Evolutionary conservation across 2,888 invertebrate species (phyloP), one percentile per base, ranked within the genome.

Genomic region (Drosophila aldrichi): DNA sequence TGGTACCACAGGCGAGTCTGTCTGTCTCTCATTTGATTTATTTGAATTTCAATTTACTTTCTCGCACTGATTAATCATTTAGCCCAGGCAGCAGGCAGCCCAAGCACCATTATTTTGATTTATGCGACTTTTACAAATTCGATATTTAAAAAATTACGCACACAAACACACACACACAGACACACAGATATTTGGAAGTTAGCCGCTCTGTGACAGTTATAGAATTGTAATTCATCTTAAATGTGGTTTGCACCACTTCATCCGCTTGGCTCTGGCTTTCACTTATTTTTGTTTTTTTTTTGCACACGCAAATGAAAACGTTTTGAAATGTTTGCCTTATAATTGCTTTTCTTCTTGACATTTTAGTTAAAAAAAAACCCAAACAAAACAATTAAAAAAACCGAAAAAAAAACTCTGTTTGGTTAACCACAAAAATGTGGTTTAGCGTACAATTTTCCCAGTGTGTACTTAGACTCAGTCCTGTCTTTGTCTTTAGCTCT

Each of bases 1-100:
- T 12, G 9, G 38, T 36, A 34, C 51, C 51, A 25, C 54, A 18
- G 22, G 38, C 38, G 54, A 51, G 32, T 49, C 54, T 54, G n/a
- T n/a, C n/a, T n/a, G 43, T 49, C 69, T 79, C 74, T 69, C 59
- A 76, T 80, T 84, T 86, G 89, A 85, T 89, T 88, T 88, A 89
- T 85, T 82, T 61, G 80, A 88, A 89, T 82, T 88, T 89, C 85
- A 86, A 89, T 89, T 89, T 85, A 84, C 76, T 85, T 85, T 78
- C 71, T 71, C 81, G 75, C 73, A 59, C 85, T 86, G 88, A 89
- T 86, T 86, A 86, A 86, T 86, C 85, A 85, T 84, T 77, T 74
- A 75, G 64, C 73, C n/a, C 68, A 67, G 63, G 58, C 61, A 49
- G 43, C 43, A 12, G 14, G 61, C 46, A n/a, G 62, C 60, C 70